These are phyloP conservation scores for Malurus elegans DNA, from an alignment of 2,113 vertebrate genomes.

Conservation along the genomic window DNA sequence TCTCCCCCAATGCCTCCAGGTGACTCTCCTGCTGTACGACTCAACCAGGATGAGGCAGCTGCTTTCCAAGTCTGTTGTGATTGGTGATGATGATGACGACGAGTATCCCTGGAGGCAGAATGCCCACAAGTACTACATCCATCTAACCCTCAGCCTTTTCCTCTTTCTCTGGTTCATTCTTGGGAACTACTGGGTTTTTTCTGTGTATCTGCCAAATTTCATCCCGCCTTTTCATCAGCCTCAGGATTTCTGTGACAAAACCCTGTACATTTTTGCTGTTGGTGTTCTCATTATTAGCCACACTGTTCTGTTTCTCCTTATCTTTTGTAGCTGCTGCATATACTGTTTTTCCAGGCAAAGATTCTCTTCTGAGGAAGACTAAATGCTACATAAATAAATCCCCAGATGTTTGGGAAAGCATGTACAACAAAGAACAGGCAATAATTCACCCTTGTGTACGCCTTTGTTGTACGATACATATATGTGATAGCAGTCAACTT, in stretches of 20 bases:
- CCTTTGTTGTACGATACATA: not conserved
- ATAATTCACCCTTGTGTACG: not conserved
- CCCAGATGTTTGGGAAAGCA: not conserved
- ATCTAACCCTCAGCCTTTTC: conserved; percentile 71
- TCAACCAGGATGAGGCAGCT: conserved; percentile 71
- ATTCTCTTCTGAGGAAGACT: conserved; percentile 50
- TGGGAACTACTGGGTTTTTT: conserved; percentile 76
- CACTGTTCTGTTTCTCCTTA: conserved; percentile 46
- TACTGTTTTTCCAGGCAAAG: conserved; percentile 52
- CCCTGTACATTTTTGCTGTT: conserved; percentile 65
- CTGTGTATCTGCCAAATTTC: conserved; percentile 69
- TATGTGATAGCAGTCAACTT: not conserved
- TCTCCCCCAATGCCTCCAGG: conserved; percentile 19
- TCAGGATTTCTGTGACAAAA: conserved; percentile 73
- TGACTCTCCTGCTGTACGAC: conserved; percentile 68
- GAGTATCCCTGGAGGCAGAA: conserved; percentile 77
- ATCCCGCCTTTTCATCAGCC: conserved; percentile 73
- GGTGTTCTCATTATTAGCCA: conserved; percentile 68
- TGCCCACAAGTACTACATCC: conserved; percentile 65
- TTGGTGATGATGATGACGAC: conserved; percentile 52
- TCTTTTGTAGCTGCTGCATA: conserved; percentile 60
- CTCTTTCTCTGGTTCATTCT: conserved; percentile 75
- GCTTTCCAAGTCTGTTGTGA: conserved; percentile 74
- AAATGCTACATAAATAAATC: not conserved
- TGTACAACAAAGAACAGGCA: conserved; percentile 11